A percentile compares a stretch with the other conserved stretches of the same genome.
Evolutionary conservation across 2,888 invertebrate species (phyloP).

Genomic region (Oxycera nigricornis): DNA sequence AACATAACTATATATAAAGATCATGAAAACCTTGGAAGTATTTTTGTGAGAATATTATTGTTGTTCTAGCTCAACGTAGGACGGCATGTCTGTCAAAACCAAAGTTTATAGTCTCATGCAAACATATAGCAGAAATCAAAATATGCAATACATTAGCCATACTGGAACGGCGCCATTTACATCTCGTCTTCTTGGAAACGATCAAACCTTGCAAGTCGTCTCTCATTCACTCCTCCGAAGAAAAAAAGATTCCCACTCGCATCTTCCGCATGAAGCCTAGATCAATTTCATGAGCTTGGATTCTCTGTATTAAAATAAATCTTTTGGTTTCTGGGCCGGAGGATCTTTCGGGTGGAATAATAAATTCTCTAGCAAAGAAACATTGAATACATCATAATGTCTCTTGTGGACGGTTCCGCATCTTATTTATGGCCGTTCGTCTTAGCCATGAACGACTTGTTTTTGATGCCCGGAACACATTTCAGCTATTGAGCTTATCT

Average conservation of each 20-base stretch:
- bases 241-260: background rate
- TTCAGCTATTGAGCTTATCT: conserved; percentile 23
- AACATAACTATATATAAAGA: too few species aligned
- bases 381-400: conserved; percentile 43
- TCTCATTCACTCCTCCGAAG: background rate
- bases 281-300: background rate
- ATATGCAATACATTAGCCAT: too few species aligned
- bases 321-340: background rate
- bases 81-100: too few species aligned
- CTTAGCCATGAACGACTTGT: conserved; percentile 40
- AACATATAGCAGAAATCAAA: too few species aligned
- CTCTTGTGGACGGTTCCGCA: conserved; percentile 29
- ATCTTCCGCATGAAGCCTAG: background rate
- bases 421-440: conserved; percentile 37
- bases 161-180: too few species aligned
- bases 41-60: too few species aligned
- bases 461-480: conserved; percentile 38
- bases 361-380: conserved; percentile 35
- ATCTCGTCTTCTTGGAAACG: too few species aligned
- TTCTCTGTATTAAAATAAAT: conserved; percentile 39
- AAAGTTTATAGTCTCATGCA: too few species aligned
- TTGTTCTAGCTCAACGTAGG: too few species aligned
- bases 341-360: background rate
- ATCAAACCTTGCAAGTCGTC: too few species aligned
- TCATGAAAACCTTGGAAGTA: too few species aligned